phyloP scores from a whole-genome alignment of 2,888 invertebrate genomes.

The Drosophila tripunctata region DNA sequence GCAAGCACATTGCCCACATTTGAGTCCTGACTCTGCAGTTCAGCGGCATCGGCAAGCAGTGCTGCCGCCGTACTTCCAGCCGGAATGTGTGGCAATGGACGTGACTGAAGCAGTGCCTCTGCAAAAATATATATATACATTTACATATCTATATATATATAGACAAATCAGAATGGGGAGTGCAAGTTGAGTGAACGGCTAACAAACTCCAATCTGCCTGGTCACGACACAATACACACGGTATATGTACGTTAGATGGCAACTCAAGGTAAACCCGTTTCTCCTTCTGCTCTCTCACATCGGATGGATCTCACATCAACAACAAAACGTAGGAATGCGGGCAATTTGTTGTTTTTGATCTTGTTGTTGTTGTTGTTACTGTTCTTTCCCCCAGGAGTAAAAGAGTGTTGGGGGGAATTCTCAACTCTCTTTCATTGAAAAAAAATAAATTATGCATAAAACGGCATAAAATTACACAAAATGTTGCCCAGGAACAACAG shows the following conservation, averaged over 20 bases:
- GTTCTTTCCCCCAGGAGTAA: background rate
- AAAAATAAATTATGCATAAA: slow-evolving; percentile 74
- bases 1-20: slow-evolving; percentile 37
- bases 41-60: slow-evolving; percentile 69
- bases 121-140: too few relatives aligned
- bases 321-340: slow-evolving; percentile 65
- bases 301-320: background rate
- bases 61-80: slow-evolving; percentile 78
- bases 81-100: slow-evolving; percentile 97
- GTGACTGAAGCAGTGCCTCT: slow-evolving; percentile 97
- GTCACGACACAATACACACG: slow-evolving; percentile 51
- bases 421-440: slow-evolving; percentile 60
- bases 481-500: slow-evolving; percentile 53
- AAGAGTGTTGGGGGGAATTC: background rate
- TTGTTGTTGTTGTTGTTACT: background rate
- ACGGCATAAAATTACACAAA: slow-evolving; percentile 61
- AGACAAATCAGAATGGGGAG: background rate
- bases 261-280: slow-evolving; percentile 68
- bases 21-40: slow-evolving; percentile 70
- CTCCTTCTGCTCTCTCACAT: slow-evolving; percentile 18
- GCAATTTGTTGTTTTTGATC: slow-evolving; percentile 47
- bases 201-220: slow-evolving; percentile 19
- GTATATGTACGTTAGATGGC: slow-evolving; percentile 18
- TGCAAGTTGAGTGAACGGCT: slow-evolving; percentile 48
- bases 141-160: too few relatives aligned